phyloP scores from a whole-genome alignment of 2,888 invertebrate species.

The Lasioglossum vierecki region DNA sequence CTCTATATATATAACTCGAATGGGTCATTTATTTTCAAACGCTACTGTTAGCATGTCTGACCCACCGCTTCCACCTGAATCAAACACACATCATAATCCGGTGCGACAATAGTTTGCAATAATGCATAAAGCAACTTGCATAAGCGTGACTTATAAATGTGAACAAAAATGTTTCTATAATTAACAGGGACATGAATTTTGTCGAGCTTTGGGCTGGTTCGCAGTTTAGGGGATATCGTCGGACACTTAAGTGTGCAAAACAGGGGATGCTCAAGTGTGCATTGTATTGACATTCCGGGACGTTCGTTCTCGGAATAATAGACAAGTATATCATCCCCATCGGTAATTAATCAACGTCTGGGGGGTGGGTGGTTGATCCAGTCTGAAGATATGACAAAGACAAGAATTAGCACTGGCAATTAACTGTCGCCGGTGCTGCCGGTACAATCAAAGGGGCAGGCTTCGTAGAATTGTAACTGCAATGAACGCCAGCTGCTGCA shows the following conservation, averaged over 20 bases:
- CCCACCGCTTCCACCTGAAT: neutral
- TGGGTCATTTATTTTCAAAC: neutral
- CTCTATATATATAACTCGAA: too few species aligned
- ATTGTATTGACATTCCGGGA: neutral
- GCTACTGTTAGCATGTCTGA: neutral
- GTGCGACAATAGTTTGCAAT: neutral
- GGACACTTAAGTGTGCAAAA: neutral
- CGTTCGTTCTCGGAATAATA: neutral
- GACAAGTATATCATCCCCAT: neutral
- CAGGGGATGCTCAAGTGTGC: too few species aligned
- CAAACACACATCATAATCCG: neutral
- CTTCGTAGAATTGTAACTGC: constrained; percentile 49
- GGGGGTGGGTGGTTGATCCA: neutral
- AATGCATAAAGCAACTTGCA: neutral
- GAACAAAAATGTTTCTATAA: neutral
- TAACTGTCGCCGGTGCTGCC: constrained; percentile 17
- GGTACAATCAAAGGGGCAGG: constrained; percentile 32
- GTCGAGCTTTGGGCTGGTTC: neutral
- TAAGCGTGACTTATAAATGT: neutral
- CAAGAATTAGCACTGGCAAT: constrained; percentile 1
- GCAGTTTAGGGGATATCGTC: neutral
- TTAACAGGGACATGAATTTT: too few species aligned
- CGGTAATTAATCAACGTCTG: neutral
- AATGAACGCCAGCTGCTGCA: constrained; percentile 56
- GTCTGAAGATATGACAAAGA: neutral